A percentile compares a stretch with the other conserved stretches of the same genome.
These are phyloP conservation scores for Trissolcus basalis DNA, from an alignment of 1,140 invertebrate genomes.

Conservation along the genomic window DNA sequence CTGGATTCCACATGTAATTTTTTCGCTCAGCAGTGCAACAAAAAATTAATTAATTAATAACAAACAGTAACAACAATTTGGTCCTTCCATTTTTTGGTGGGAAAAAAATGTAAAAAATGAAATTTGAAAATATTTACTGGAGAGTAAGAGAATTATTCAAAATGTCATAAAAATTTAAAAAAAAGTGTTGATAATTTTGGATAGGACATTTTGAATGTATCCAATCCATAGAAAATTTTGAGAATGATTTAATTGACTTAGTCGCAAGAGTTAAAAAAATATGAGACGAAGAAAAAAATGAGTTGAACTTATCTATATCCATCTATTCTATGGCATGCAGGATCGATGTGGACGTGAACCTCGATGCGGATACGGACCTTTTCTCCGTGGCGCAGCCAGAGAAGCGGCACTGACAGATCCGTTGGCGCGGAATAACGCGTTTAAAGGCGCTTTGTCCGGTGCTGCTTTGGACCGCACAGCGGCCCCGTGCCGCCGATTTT, in stretches of 20 bases:
- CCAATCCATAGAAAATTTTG: too few species aligned
- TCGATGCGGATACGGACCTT: slow-evolving; percentile 66
- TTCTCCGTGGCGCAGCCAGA: slow-evolving; percentile 68
- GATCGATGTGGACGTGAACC: slow-evolving; percentile 61
- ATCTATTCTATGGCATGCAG: slow-evolving; percentile 44
- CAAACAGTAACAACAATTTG: too few species aligned
- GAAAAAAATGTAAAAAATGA: too few species aligned
- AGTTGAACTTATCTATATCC: slow-evolving; percentile 52
- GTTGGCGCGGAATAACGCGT: slow-evolving; percentile 77
- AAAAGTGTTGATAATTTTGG: too few species aligned
- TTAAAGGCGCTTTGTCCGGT: slow-evolving; percentile 75
- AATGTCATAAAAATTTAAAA: too few species aligned
- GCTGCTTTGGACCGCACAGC: slow-evolving; percentile 69
- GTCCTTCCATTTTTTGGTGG: too few species aligned
- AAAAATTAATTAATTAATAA: not conserved
- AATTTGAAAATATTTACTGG: too few species aligned
- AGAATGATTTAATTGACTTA: slow-evolving; percentile 33
- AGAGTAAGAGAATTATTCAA: too few species aligned
- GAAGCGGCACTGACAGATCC: slow-evolving; percentile 74
- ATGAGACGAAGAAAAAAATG: slow-evolving; percentile 24
- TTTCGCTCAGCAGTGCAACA: not conserved
- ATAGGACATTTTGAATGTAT: too few species aligned
- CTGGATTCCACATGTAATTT: slow-evolving; percentile 24
- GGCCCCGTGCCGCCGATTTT: slow-evolving; percentile 61
- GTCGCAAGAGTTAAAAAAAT: slow-evolving; percentile 19